phyloP scores from a whole-genome alignment of 2,888 invertebrate genomes.

The Lepidocyrtinus sp. region DNA sequence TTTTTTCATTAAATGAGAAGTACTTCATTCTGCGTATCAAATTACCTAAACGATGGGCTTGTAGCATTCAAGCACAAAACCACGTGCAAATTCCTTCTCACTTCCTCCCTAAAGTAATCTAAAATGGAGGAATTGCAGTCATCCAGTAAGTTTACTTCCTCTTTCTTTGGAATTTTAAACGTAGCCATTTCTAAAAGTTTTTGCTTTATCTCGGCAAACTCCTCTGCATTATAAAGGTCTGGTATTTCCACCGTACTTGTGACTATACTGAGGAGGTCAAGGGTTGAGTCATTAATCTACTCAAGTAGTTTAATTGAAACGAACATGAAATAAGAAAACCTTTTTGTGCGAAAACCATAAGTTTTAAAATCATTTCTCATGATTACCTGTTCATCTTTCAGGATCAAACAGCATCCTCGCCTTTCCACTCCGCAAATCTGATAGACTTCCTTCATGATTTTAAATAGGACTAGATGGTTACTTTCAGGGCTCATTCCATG shows the following conservation, averaged over 20 bases:
- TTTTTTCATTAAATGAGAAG: too few species aligned
- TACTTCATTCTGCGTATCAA: too few species aligned
- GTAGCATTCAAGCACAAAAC: constrained; percentile 2
- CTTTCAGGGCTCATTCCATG: not conserved
- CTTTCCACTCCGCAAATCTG: not conserved
- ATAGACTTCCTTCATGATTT: constrained; percentile 15
- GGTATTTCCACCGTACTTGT: constrained; percentile 33
- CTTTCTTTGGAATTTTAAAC: too few species aligned
- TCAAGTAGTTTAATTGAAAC: not conserved
- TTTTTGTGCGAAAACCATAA: not conserved
- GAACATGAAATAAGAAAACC: not conserved
- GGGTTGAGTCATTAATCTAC: constrained; percentile 16
- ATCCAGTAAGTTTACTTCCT: not conserved
- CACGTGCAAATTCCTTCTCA: constrained; percentile 40
- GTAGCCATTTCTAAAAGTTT: too few species aligned
- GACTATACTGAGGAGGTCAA: constrained; percentile 13
- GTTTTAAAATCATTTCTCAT: not conserved
- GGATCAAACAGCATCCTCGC: constrained; percentile 28
- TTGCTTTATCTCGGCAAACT: not conserved
- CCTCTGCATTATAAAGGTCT: constrained; percentile 7
- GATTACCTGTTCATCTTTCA: constrained; percentile 35
- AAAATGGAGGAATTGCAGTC: not conserved
- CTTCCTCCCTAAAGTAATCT: constrained; percentile 10
- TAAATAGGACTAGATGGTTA: not conserved
- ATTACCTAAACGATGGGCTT: not conserved